Conservation (phyloP, 1,140 invertebrate genomes). For the Musca domestica region DNA sequence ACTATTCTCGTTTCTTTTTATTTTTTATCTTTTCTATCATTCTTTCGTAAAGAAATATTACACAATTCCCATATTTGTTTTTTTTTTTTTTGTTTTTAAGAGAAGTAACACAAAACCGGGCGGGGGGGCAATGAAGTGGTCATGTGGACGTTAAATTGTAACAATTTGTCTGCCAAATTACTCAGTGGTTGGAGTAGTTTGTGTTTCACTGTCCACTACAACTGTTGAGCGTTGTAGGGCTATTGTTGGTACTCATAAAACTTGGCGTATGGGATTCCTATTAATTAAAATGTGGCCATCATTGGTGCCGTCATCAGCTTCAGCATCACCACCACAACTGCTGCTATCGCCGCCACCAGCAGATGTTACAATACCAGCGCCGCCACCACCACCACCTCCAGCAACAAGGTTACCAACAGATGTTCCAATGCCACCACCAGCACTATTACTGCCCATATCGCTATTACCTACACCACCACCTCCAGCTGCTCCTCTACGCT, state of each 20-base stretch:
- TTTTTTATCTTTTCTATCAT: background rate
- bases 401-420: background rate
- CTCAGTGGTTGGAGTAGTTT: background rate
- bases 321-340: background rate
- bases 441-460: background rate
- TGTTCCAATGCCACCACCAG: background rate
- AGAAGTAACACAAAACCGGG: background rate
- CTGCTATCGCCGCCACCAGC: background rate
- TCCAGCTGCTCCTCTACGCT: background rate
- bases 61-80: background rate
- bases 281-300: background rate
- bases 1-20: conserved; percentile 6
- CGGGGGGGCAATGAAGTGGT: no score
- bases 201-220: conserved; percentile 2
- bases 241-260: background rate
- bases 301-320: background rate
- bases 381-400: background rate
- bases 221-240: background rate
- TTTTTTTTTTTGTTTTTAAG: no score
- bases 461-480: background rate
- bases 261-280: background rate
- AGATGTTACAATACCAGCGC: background rate
- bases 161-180: background rate
- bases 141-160: background rate
- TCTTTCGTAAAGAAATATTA: conserved; percentile 8